A percentile compares a stretch with the other conserved stretches of the same genome.
Conservation (phyloP, 2,797 vertebrate species). For the Lophius americanus region DNA sequence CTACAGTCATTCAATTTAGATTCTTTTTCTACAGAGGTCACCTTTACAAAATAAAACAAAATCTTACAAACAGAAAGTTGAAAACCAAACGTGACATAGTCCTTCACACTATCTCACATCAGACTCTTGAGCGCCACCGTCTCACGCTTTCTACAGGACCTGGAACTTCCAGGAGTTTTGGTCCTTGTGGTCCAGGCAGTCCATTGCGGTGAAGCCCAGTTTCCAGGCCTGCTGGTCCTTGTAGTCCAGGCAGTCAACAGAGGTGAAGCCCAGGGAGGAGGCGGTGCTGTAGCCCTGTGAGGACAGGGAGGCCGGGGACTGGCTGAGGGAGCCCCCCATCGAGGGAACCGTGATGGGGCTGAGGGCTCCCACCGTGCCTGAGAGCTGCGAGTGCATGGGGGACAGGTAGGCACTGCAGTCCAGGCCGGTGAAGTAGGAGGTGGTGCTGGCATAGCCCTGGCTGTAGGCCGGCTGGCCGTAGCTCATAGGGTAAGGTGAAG, state of each 20-base stretch:
- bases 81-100: constrained; percentile 42
- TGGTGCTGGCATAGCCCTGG: constrained; percentile 87
- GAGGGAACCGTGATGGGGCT: constrained; percentile 88
- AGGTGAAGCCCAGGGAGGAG: constrained; percentile 85
- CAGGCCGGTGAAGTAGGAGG: constrained; percentile 89
- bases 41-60: constrained; percentile 52
- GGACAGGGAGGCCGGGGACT: constrained; percentile 88
- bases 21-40: constrained; percentile 45
- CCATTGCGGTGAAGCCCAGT: constrained; percentile 90
- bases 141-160: constrained; percentile 83
- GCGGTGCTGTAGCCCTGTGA: constrained; percentile 87
- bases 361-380: constrained; percentile 84
- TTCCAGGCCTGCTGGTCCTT: constrained; percentile 93
- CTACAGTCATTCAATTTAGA: constrained; percentile 30
- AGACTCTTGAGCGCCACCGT: constrained; percentile 23
- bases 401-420: constrained; percentile 92
- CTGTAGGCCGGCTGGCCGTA: constrained; percentile 86
- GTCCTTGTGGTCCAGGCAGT: constrained; percentile 92
- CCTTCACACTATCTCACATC: constrained; percentile 36
- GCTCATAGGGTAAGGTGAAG: constrained; percentile 86
- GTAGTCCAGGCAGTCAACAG: constrained; percentile 92
- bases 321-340: constrained; percentile 87
- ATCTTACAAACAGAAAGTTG: constrained; percentile 56
- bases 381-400: constrained; percentile 90
- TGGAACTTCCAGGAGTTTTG: constrained; percentile 94